A percentile compares a stretch with the other conserved stretches of the same genome.
phyloP scores from a whole-genome alignment of 2,888 invertebrate genomes.

The Scelioninae gen. 1 region DNA sequence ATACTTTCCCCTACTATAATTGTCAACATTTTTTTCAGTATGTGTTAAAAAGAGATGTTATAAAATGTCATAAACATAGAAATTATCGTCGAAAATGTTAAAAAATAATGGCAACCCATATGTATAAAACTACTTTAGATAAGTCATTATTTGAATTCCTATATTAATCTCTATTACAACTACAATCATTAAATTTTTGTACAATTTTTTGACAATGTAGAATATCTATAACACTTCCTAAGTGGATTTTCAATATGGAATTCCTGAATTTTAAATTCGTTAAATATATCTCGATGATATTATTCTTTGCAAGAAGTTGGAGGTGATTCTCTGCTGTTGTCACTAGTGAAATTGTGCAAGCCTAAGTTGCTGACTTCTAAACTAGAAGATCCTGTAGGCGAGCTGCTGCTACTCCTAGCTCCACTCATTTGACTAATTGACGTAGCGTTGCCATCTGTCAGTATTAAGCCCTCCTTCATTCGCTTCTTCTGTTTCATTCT shows the following conservation, averaged over 20 bases:
- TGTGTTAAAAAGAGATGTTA: no score
- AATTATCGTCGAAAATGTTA: no score
- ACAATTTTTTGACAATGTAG: no score
- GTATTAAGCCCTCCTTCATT: conserved; percentile 95
- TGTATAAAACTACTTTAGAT: no score
- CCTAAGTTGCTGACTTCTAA: conserved; percentile 77
- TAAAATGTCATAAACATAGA: no score
- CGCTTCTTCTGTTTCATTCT: conserved; percentile 99
- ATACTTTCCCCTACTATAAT: no score
- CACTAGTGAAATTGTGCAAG: conserved; percentile 86
- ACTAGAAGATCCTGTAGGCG: conserved; percentile 81
- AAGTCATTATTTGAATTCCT: no score
- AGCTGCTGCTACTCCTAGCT: conserved; percentile 81
- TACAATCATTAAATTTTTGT: no score
- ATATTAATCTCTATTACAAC: no score
- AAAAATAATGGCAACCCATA: no score
- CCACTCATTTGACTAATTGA: conserved; percentile 81
- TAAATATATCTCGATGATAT: conserved; percentile 64
- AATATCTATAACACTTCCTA: no score
- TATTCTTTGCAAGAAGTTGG: conserved; percentile 81
- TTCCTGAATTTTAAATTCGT: conserved; percentile 1
- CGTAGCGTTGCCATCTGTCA: conserved; percentile 85
- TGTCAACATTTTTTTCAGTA: no score
- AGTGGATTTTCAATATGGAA: conserved; percentile 40
- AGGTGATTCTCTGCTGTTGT: conserved; percentile 89